These are phyloP conservation scores for Parasteatoda lunata DNA, from an alignment of 2,888 invertebrate genomes.

Conservation along the genomic window DNA sequence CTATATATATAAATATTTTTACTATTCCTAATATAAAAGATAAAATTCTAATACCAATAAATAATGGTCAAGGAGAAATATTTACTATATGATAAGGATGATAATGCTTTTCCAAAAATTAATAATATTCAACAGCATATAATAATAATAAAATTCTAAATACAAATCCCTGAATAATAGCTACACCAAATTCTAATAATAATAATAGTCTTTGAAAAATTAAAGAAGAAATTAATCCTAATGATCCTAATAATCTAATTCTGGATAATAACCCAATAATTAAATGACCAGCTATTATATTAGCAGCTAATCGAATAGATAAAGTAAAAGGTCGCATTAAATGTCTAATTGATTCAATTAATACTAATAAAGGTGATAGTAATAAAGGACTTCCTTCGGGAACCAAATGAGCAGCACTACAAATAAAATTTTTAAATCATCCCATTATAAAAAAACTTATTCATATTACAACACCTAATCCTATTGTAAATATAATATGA, in stretches of 20 bases:
- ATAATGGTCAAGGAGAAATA: slow-evolving; percentile 72
- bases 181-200: slow-evolving; percentile 79
- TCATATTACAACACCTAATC: slow-evolving; percentile 80
- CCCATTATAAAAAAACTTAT: slow-evolving; percentile 81
- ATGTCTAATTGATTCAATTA: slow-evolving; percentile 85
- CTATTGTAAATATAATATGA: slow-evolving; percentile 79
- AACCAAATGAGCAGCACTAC: slow-evolving; percentile 82
- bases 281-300: slow-evolving; percentile 85
- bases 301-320: slow-evolving; percentile 83
- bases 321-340: slow-evolving; percentile 82
- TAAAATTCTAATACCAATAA: slow-evolving; percentile 70
- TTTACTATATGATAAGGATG: slow-evolving; percentile 70
- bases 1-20: slow-evolving; percentile 33
- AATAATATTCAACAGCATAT: slow-evolving; percentile 80
- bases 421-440: slow-evolving; percentile 79
- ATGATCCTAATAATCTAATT: slow-evolving; percentile 17
- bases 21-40: slow-evolving; percentile 70
- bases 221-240: slow-evolving; percentile 70
- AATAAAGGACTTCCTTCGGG: slow-evolving; percentile 81
- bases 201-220: slow-evolving; percentile 77
- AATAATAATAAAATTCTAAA: slow-evolving; percentile 80
- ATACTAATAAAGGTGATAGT: slow-evolving; percentile 83
- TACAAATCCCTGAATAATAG: slow-evolving; percentile 81
- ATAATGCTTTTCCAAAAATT: slow-evolving; percentile 46
- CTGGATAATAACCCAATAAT: slow-evolving; percentile 79